Evolutionary conservation across 2,797 vertebrate species (phyloP), one percentile per base, ranked within the genome.

Genomic region (Ptychadena robeensis): DNA sequence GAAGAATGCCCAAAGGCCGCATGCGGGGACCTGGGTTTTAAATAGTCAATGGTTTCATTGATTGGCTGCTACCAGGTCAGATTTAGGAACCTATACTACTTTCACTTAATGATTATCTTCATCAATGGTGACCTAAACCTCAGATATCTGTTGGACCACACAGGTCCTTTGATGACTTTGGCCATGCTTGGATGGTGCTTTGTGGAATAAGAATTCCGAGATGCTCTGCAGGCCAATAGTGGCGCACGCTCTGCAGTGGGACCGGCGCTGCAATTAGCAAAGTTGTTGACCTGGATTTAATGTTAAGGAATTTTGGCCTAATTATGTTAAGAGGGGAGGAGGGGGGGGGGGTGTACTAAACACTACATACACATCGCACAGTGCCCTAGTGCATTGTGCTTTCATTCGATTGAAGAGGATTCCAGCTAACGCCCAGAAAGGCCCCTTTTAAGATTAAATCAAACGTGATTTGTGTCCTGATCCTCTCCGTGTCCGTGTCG

Each of bases 281-380:
- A 85, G 40, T 31, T 66, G 15, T 18, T 85, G 82, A 85, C 82
- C 78, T 80, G 72, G 64, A 80, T 44, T 63, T 57, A 85, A 85
- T 71, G 65, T 32, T 30, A 9, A 71, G 82, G 78, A 85, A 85
- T 85, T 77, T 35, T 70, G 57, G 37, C 22, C 67, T 75, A 80
- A 84, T 84, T 80, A 69, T 30, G 12, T 25, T n/a, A 40, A 28
- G 28, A 57, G 37, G 14, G 8, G 37, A 35, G 25, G n/a, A n/a
- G 25, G 74, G 38, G 27, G 3, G 32, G 44, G n/a, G 0, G 30
- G 14, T 7, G 40, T 37, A 9, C 10, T 18, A 61, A 61, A 37
- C 1, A 0, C 8, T 69, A 35, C 15, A 32, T 35, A 12, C 3
- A 37, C 38, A 27, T 53, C 4, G 4, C 5, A 30, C 9, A 25